Base-by-base conservation (phyloP, 2,888 invertebrate genomes). In the Hesperia comma region DNA sequence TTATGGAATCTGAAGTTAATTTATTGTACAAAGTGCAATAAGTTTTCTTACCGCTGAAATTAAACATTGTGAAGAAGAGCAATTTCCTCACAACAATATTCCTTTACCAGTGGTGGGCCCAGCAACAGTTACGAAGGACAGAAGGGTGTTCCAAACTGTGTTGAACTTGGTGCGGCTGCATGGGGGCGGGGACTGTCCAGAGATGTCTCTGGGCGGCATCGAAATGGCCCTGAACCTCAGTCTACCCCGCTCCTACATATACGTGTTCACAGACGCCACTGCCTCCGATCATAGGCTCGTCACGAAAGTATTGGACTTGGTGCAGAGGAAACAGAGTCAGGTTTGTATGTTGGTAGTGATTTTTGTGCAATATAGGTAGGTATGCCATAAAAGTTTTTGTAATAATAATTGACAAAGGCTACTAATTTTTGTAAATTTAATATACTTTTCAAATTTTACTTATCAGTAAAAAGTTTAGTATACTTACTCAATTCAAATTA, bases 111-210 rank as follows among this genome's bases (percentile, higher is more conserved):
- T 87, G 69, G 91, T 95, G 49, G 95, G 95, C 0, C 95, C 95
- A 63, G 93, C 94, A 2, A 93, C 94, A 10, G 94, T 95, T 0
- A 95, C 95, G 0, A 89, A 89, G n/a, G 91, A 95, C 75, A 94
- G 94, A n/a, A 82, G 88, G n/a, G 86, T 92, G 12, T 94, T 95
- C 79, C 92, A 94, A 71, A 75, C 88, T 14, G 93, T 94, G 7
- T 79, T 96, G 33, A 88, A 93, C 64, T 85, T 90, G 49, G 89
- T 95, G 4, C 84, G 86, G 26, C 94, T 96, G 2, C 92, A 94
- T 70, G 96, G 96, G 0, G 96, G 96, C 0, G 95, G 95, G 0
- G 96, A 96, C 79, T 96, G 96, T 77, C 96, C 96, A 0, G 96
- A 96, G 85, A 95, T 94, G 91, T 94, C 95, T 0, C 81, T 96